A percentile compares a stretch with the other conserved stretches of the same genome.
Conservation (phyloP, 2,113 vertebrate genomes). For the Bungarus multicinctus region DNA sequence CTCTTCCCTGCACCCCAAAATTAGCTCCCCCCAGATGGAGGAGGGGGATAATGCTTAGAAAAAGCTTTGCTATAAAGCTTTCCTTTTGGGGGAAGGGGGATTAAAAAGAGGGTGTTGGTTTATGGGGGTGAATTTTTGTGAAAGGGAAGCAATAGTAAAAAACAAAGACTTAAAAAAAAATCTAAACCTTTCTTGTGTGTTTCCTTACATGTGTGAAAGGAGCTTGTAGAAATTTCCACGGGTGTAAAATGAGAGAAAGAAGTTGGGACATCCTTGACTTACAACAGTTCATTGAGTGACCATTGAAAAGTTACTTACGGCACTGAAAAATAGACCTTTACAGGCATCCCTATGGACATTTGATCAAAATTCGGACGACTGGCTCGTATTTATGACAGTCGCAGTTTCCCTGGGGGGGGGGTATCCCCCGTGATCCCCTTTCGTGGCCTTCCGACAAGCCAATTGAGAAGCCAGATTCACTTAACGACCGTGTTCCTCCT, state of each 20-base stretch:
- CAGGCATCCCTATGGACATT: too few relatives aligned
- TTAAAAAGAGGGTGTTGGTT: neutral
- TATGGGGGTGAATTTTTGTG: neutral
- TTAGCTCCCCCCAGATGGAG: neutral
- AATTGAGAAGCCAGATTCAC: neutral
- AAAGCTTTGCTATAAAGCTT: neutral
- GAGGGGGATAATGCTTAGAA: neutral
- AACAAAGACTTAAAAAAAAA: neutral
- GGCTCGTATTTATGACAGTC: neutral
- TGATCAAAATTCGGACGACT: neutral
- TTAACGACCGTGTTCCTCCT: neutral
- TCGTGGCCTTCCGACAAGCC: neutral
- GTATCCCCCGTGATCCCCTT: neutral
- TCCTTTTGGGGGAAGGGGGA: neutral
- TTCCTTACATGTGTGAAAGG: neutral
- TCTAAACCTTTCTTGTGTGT: neutral
- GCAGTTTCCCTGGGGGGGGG: fast-evolving
- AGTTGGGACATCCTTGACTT: neutral
- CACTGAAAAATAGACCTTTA: neutral
- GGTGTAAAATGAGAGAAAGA: neutral
- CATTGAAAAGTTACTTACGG: neutral
- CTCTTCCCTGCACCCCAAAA: neutral
- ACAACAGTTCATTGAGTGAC: neutral
- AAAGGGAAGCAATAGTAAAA: neutral
- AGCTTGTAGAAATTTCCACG: neutral